Conservation (phyloP, 2,888 invertebrate species). For the Sericinus montela region DNA sequence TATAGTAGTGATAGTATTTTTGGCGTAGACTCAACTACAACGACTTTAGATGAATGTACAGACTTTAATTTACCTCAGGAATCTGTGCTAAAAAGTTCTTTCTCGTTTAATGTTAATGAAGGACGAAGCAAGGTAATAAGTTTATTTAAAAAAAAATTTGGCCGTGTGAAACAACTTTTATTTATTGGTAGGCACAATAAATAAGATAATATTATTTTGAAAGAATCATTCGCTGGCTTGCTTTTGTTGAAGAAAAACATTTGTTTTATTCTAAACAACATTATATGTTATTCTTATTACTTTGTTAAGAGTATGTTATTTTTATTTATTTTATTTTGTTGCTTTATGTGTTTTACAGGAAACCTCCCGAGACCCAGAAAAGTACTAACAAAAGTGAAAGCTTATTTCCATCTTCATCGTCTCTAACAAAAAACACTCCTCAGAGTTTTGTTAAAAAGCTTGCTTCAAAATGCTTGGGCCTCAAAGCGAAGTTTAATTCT, state of each 20-base stretch:
- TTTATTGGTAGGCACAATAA: conserved; percentile 35
- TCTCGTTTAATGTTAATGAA: background rate
- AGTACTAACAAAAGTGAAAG: conserved; percentile 65
- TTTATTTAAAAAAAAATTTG: conserved; percentile 43
- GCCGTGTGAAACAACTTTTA: conserved; percentile 42
- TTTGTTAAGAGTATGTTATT: conserved; percentile 15
- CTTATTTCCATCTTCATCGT: conserved; percentile 67
- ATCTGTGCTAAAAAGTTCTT: background rate
- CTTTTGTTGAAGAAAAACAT: conserved; percentile 37
- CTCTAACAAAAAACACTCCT: conserved; percentile 63
- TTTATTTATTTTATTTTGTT: conserved; percentile 39
- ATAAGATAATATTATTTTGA: background rate
- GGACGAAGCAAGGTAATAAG: conserved; percentile 16
- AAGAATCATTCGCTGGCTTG: conserved; percentile 1
- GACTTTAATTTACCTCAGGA: background rate
- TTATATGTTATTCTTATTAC: background rate
- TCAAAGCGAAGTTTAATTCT: conserved; percentile 71
- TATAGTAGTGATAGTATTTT: conserved; percentile 39
- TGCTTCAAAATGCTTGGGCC: conserved; percentile 76
- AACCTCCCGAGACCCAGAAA: conserved; percentile 71
- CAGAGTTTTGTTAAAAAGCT: conserved; percentile 76
- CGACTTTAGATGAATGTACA: background rate
- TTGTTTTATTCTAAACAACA: conserved; percentile 23
- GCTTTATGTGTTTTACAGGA: conserved; percentile 76
- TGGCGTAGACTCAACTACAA: background rate